Evolutionary conservation across 2,888 invertebrate genomes (phyloP).

Genomic region (Phytoseiulus persimilis): DNA sequence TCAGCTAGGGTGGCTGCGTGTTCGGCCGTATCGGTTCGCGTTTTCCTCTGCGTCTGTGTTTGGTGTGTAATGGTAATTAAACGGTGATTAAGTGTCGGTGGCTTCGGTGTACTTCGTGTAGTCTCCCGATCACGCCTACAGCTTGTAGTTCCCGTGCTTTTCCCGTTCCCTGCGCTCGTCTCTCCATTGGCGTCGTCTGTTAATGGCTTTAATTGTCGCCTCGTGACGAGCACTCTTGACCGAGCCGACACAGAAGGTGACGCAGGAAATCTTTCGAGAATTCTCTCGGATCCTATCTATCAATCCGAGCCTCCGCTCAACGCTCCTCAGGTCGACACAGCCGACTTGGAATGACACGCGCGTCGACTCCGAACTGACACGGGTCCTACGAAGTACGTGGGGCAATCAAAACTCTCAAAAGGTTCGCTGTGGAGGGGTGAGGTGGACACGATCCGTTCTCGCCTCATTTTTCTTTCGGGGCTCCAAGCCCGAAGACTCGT

Average conservation of each 20-base stretch:
- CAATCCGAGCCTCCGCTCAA: not conserved
- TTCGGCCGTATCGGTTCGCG: not conserved
- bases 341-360: too few species aligned
- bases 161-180: not conserved
- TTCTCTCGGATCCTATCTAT: not conserved
- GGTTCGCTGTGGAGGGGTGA: not conserved
- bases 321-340: too few species aligned
- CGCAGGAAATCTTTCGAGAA: not conserved
- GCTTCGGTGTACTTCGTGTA: not conserved
- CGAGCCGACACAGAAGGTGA: conserved; percentile 17
- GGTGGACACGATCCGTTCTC: not conserved
- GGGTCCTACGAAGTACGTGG: not conserved
- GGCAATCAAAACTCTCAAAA: not conserved
- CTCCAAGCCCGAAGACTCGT: not conserved
- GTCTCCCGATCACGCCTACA: conserved; percentile 5
- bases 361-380: too few species aligned
- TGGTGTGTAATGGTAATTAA: conserved; percentile 25
- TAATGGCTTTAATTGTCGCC: conserved; percentile 38
- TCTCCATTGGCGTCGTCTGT: conserved; percentile 8
- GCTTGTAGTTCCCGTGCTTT: not conserved
- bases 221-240: conserved; percentile 15
- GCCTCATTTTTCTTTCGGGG: not conserved
- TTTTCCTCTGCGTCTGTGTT: not conserved
- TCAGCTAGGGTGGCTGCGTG: not conserved
- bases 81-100: conserved; percentile 27